Evolutionary conservation across 1,140 invertebrate genomes (phyloP).

Genomic region (Macrocentrus cingulum): DNA sequence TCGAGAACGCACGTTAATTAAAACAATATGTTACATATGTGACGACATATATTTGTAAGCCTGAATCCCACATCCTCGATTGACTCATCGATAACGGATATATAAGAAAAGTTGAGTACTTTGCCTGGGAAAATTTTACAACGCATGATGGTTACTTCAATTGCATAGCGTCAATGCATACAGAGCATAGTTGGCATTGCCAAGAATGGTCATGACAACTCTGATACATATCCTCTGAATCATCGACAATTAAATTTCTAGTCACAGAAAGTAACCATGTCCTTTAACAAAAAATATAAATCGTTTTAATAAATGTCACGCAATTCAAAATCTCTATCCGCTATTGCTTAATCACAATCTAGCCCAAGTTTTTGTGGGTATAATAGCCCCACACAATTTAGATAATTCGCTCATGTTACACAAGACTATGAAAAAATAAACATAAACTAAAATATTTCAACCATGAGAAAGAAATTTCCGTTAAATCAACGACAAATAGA

Average conservation of each 20-base stretch:
- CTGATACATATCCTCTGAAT: constrained; percentile 6
- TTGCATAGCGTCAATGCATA: neutral
- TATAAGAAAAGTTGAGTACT: constrained; percentile 26
- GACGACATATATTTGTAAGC: neutral
- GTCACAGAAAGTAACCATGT: constrained; percentile 5
- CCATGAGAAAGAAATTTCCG: too few relatives aligned
- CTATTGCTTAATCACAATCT: too few relatives aligned
- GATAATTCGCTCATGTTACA: too few relatives aligned
- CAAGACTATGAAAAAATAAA: too few relatives aligned
- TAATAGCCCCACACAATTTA: too few relatives aligned
- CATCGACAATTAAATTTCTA: constrained; percentile 10
- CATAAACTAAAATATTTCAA: too few relatives aligned
- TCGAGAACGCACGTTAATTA: too few relatives aligned
- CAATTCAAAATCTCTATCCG: constrained; percentile 2
- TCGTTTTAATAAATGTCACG: too few relatives aligned
- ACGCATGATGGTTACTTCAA: constrained; percentile 4
- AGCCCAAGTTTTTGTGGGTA: too few relatives aligned
- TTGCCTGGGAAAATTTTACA: constrained; percentile 20
- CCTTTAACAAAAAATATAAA: neutral
- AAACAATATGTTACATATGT: neutral
- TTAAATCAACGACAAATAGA: too few relatives aligned
- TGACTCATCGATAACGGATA: constrained; percentile 32
- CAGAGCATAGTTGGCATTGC: constrained; percentile 8
- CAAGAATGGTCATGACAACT: constrained; percentile 2
- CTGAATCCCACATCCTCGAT: constrained; percentile 28